Evolutionary conservation across 2,113 vertebrate genomes (phyloP).

Genomic region (Columbina picui): DNA sequence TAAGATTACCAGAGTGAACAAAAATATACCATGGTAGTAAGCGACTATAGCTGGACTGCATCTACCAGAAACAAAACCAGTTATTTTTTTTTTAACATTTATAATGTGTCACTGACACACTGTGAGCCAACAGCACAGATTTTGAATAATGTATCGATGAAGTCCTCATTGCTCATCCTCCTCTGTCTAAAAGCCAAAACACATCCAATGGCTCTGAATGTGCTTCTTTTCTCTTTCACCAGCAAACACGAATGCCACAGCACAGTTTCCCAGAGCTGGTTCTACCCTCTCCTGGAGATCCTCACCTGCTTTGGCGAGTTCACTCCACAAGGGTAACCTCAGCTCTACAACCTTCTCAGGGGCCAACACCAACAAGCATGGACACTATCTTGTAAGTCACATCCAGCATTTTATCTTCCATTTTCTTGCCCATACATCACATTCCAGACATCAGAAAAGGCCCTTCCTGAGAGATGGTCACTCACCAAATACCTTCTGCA

Average conservation of each 20-base stretch:
- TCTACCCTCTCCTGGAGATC: neutral
- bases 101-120: neutral
- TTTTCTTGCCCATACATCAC: neutral
- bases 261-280: neutral
- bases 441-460: neutral
- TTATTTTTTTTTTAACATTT: neutral
- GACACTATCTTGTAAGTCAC: accelerated
- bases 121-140: neutral
- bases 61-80: neutral
- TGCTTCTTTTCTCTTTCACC: neutral
- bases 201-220: neutral
- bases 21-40: neutral
- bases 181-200: neutral
- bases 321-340: neutral
- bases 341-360: neutral
- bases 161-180: neutral
- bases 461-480: neutral
- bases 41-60: neutral
- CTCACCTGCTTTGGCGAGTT: neutral
- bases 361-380: neutral
- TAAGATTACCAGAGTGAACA: neutral
- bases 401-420: neutral
- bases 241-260: neutral
- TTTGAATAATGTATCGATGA: neutral
- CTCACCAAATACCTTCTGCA: neutral